Evolutionary conservation across 53 echinoderm and acorn worm species (phyloP).

Genomic region (Holothuria scabra): DNA sequence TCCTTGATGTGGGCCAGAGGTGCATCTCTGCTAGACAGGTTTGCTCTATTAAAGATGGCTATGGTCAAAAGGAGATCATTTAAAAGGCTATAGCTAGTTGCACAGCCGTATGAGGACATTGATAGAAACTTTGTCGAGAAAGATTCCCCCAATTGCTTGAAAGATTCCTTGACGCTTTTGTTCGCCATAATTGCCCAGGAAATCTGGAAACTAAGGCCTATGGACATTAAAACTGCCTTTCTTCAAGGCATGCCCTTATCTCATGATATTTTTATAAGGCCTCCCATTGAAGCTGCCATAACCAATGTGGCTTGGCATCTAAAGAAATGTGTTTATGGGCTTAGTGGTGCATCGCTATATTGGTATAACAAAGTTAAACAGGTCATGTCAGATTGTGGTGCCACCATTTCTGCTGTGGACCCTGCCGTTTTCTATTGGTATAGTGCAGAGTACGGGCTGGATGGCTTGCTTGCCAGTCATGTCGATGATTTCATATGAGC

Average conservation of each 20-base stretch:
- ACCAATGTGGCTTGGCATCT: background rate
- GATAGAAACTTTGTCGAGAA: background rate
- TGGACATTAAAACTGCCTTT: conserved; percentile 25
- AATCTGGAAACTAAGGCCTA: background rate
- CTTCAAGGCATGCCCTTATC: background rate
- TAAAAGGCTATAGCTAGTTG: conserved; percentile 10
- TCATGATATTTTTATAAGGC: background rate
- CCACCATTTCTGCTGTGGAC: background rate
- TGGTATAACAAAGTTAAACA: conserved; percentile 30
- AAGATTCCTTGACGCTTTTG: background rate
- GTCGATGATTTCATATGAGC: conserved; percentile 31
- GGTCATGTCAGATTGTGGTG: conserved; percentile 2
- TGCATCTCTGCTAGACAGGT: conserved; percentile 7
- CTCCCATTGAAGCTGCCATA: background rate
- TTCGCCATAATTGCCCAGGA: conserved; percentile 5
- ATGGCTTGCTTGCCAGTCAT: conserved; percentile 15
- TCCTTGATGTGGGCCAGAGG: conserved; percentile 25
- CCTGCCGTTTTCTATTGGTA: conserved; percentile 26
- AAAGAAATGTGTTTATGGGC: background rate
- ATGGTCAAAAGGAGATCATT: background rate
- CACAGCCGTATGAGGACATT: background rate
- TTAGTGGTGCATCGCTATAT: background rate
- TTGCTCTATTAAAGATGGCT: background rate
- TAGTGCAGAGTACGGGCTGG: background rate
- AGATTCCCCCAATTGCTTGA: conserved; percentile 1